These are phyloP conservation scores for Macrobrachium nipponense DNA, from an alignment of 1,140 invertebrate species.

Conservation along the genomic window DNA sequence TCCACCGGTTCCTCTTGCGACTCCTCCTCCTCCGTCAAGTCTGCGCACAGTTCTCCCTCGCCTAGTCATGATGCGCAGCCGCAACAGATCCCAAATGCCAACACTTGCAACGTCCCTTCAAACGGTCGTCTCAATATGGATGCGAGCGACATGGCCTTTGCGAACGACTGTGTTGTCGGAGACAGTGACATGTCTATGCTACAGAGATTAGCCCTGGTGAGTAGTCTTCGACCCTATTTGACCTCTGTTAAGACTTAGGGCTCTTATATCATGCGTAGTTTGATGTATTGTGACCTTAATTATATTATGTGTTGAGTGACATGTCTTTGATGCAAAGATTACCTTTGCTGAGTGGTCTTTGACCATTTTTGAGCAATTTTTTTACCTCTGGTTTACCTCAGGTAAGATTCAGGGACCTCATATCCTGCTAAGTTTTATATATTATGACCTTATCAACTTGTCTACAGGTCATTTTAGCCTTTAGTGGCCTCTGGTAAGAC, in stretches of 20 bases:
- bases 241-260: too few species aligned
- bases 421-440: too few species aligned
- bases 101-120: neutral
- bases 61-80: slow-evolving; percentile 8
- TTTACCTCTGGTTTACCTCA: too few species aligned
- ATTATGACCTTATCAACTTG: too few species aligned
- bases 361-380: too few species aligned
- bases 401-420: too few species aligned
- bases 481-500: too few species aligned
- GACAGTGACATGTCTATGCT: slow-evolving; percentile 73
- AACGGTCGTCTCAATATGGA: slow-evolving; percentile 35
- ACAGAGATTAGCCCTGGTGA: slow-evolving; percentile 77
- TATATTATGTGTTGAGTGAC: too few species aligned
- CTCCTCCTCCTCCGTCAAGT: slow-evolving; percentile 47
- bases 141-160: neutral
- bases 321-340: neutral
- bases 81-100: neutral
- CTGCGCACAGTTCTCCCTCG: slow-evolving; percentile 27
- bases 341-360: too few species aligned
- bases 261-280: too few species aligned
- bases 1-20: slow-evolving; percentile 47
- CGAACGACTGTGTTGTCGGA: slow-evolving; percentile 59
- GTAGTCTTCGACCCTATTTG: slow-evolving; percentile 67
- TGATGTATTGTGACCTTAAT: too few species aligned
- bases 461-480: too few species aligned